These are phyloP conservation scores for Metopia argyrocephala DNA, from an alignment of 2,888 invertebrate genomes.

Conservation along the genomic window DNA sequence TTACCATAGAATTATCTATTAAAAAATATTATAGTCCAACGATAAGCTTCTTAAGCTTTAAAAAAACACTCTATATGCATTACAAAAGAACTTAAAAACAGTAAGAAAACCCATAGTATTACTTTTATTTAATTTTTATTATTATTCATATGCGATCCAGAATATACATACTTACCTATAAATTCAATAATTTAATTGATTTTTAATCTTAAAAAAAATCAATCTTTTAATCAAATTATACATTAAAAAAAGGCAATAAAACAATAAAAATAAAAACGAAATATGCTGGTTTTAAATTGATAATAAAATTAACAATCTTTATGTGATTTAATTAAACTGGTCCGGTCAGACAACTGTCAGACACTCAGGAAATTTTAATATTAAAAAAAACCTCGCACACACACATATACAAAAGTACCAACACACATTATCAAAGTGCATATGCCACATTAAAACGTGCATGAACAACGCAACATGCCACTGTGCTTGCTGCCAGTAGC, in stretches of 20 bases:
- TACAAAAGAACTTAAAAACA: too few species aligned
- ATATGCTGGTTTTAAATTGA: slow-evolving; percentile 19
- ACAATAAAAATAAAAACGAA: slow-evolving; percentile 24
- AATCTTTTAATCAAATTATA: slow-evolving; percentile 41
- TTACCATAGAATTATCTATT: too few species aligned
- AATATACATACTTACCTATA: slow-evolving; percentile 15
- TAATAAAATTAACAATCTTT: slow-evolving; percentile 34
- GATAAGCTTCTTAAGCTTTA: too few species aligned
- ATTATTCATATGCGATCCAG: slow-evolving; percentile 17
- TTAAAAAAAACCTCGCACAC: not conserved
- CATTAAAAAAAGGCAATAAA: slow-evolving; percentile 26
- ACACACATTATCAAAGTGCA: not conserved
- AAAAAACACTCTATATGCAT: too few species aligned
- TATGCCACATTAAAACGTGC: not conserved
- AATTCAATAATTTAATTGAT: slow-evolving; percentile 55
- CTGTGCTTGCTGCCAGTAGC: slow-evolving; percentile 17
- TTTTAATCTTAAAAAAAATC: slow-evolving; percentile 40
- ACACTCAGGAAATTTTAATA: slow-evolving; percentile 60
- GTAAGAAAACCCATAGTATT: too few species aligned
- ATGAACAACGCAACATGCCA: too few species aligned
- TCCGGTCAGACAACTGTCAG: slow-evolving; percentile 43
- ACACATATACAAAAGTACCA: not conserved
- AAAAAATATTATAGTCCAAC: too few species aligned
- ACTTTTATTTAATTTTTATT: slow-evolving; percentile 20
- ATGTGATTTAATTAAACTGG: slow-evolving; percentile 50